phyloP scores from a whole-genome alignment of 2,888 invertebrate species.

The Deilephila porcellus region DNA sequence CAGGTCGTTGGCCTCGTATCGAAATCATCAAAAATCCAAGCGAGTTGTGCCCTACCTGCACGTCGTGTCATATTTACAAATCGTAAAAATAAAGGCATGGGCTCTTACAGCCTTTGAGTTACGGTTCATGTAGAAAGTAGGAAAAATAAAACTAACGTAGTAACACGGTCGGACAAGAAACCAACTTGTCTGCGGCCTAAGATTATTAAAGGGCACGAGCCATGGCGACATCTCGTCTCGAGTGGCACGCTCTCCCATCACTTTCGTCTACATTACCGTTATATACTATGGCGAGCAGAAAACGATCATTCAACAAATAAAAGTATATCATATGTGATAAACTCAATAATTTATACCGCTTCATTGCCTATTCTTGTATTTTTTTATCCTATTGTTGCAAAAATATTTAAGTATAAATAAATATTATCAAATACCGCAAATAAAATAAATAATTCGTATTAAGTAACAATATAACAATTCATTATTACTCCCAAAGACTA shows the following conservation, averaged over 20 bases:
- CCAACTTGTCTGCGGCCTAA: constrained; percentile 66
- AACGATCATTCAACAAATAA: background rate
- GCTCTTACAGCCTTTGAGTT: background rate
- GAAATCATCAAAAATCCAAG: constrained; percentile 49
- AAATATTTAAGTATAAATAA: no score
- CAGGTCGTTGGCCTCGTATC: constrained; percentile 50
- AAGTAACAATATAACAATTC: background rate
- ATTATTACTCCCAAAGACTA: background rate
- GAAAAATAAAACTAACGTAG: background rate
- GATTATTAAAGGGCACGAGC: constrained; percentile 69
- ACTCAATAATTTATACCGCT: no score
- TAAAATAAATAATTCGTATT: background rate
- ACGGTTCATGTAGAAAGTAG: background rate
- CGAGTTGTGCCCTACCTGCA: constrained; percentile 31
- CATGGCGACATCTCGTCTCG: constrained; percentile 75
- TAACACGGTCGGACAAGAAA: constrained; percentile 6
- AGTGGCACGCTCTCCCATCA: constrained; percentile 40
- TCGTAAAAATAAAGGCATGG: constrained; percentile 64
- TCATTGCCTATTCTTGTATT: no score
- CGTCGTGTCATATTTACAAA: constrained; percentile 2
- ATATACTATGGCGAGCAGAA: background rate
- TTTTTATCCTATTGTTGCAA: no score
- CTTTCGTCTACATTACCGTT: constrained; percentile 16
- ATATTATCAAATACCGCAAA: no score
- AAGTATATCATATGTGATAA: no score